phyloP scores from a whole-genome alignment of 2,113 vertebrate genomes.

The Indicator maculatus region DNA sequence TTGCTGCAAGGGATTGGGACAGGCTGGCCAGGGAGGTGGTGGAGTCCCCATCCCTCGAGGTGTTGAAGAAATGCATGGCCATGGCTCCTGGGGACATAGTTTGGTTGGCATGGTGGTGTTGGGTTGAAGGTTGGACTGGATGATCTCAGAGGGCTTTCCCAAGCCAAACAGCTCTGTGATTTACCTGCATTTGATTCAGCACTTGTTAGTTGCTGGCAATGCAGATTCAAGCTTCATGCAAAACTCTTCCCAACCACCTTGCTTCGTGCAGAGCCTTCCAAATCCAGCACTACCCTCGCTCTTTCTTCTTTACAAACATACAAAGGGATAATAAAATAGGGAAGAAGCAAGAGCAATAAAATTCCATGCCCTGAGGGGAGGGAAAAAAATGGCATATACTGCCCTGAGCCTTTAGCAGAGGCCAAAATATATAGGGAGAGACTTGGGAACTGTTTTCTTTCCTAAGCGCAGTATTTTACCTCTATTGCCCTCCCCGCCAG shows the following conservation, averaged over 20 bases:
- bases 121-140: too few species aligned
- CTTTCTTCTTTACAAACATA: constrained; percentile 56
- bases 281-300: constrained; percentile 17
- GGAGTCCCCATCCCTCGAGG: too few species aligned
- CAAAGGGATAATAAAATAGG: constrained; percentile 67
- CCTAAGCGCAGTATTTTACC: constrained; percentile 58
- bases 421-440: constrained; percentile 49
- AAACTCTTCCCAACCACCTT: neutral
- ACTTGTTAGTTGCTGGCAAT: neutral
- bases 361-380: constrained; percentile 38
- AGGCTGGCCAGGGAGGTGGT: too few species aligned
- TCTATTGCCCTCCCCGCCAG: constrained; percentile 67
- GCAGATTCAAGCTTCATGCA: neutral
- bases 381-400: constrained; percentile 46
- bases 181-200: neutral
- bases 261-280: constrained; percentile 10
- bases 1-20: too few species aligned
- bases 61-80: too few species aligned
- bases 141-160: too few species aligned
- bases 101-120: too few species aligned
- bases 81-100: too few species aligned
- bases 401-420: constrained; percentile 45
- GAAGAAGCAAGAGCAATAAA: constrained; percentile 60
- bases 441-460: constrained; percentile 61
- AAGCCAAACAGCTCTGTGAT: neutral